phyloP scores from a whole-genome alignment of 2,888 invertebrate genomes.

The Andrena dorsata region DNA sequence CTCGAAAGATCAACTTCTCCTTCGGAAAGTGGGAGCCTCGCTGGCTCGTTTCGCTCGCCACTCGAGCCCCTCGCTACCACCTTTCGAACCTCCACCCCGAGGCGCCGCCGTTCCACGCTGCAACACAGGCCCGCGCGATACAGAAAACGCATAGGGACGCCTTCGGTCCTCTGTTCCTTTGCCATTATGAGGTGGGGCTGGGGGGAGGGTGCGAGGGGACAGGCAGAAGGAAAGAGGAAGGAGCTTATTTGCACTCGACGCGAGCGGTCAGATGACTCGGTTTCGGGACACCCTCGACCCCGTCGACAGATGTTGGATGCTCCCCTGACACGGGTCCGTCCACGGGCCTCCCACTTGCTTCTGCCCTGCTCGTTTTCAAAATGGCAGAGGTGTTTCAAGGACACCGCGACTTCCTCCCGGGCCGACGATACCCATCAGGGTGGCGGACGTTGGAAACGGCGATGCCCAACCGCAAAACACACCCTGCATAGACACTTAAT shows the following conservation, averaged over 20 bases:
- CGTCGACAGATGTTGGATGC: conserved; percentile 69
- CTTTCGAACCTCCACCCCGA: conserved; percentile 60
- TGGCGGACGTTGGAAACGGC: too few species aligned
- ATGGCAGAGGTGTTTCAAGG: conserved; percentile 70
- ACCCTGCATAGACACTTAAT: too few species aligned
- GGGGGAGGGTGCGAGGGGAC: conserved; percentile 34
- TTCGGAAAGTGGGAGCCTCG: too few species aligned
- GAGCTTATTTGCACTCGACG: conserved; percentile 59
- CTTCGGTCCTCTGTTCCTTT: conserved; percentile 63
- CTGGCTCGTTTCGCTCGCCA: conserved; percentile 2
- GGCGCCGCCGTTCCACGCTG: conserved; percentile 49
- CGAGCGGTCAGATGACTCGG: conserved; percentile 66
- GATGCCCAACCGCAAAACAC: too few species aligned
- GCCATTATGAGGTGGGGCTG: conserved; percentile 34
- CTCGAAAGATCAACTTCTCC: too few species aligned
- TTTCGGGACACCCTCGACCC: conserved; percentile 61
- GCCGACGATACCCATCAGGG: background rate
- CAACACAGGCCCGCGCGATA: conserved; percentile 64
- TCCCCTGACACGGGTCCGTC: conserved; percentile 62
- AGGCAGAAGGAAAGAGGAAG: conserved; percentile 50
- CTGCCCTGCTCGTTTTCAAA: conserved; percentile 61
- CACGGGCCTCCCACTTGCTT: conserved; percentile 62
- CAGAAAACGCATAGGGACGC: conserved; percentile 75
- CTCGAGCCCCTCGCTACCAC: conserved; percentile 60
- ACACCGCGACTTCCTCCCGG: conserved; percentile 10